phyloP scores from a whole-genome alignment of 1,140 invertebrate species.

The Papilio xuthus region DNA sequence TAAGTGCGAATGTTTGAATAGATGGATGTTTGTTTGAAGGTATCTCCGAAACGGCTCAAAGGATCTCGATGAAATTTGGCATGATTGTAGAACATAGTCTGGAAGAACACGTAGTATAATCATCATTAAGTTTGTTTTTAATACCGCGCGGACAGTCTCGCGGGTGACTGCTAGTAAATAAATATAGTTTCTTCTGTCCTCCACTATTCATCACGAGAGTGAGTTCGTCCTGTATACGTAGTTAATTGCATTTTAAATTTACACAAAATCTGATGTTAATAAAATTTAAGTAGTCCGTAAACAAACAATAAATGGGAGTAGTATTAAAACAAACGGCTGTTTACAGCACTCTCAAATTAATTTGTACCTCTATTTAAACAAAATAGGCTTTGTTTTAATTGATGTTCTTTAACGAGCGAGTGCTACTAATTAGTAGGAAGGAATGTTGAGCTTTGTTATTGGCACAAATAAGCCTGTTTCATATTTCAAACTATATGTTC shows the following conservation, averaged over 20 bases:
- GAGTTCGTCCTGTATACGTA: neutral
- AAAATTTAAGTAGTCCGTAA: conserved; percentile 15
- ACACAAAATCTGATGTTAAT: conserved; percentile 17
- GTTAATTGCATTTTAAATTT: neutral
- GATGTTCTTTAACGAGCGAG: conserved; percentile 37
- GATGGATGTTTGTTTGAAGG: no score
- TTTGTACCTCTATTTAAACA: conserved; percentile 32
- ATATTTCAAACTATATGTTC: conserved; percentile 12
- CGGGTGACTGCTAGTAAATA: no score
- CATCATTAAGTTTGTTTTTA: no score
- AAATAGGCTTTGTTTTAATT: conserved; percentile 39
- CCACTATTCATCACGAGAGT: no score
- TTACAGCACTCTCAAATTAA: conserved; percentile 34
- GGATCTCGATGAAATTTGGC: no score
- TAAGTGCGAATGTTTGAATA: no score
- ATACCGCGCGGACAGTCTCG: no score
- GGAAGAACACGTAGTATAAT: no score
- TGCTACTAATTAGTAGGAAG: conserved; percentile 34
- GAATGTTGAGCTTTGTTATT: conserved; percentile 26
- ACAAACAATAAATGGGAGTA: conserved; percentile 17
- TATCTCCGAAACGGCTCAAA: no score
- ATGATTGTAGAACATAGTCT: no score
- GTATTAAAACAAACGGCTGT: conserved; percentile 26
- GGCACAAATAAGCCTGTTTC: conserved; percentile 22
- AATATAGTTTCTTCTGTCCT: no score